These are phyloP conservation scores for Myocastor coypus DNA, from an alignment of 2,113 vertebrate genomes.

Conservation along the genomic window DNA sequence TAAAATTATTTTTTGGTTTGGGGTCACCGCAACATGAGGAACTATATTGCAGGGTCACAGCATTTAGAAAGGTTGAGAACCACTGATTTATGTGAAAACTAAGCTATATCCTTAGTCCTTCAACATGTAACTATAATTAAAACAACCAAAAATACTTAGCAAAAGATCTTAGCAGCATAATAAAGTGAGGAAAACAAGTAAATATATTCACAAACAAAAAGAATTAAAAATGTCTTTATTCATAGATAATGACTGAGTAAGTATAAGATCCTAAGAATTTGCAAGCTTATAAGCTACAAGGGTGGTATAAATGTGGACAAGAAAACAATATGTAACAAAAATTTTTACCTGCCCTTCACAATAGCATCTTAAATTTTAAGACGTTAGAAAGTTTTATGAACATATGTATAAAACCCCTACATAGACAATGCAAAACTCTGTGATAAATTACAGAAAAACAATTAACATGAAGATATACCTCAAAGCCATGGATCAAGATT, in stretches of 20 bases:
- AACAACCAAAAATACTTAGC: background rate
- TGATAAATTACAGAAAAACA: slow-evolving; percentile 10
- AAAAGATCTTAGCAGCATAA: background rate
- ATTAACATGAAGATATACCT: background rate
- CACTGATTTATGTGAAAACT: too few relatives aligned
- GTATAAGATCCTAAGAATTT: slow-evolving; percentile 14
- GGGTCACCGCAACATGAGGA: too few relatives aligned
- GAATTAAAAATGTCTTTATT: slow-evolving; percentile 4
- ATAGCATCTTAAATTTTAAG: background rate
- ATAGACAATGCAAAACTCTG: background rate
- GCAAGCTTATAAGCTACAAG: background rate
- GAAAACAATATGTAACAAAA: slow-evolving; percentile 13
- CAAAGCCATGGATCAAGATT: background rate
- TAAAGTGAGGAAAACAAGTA: background rate
- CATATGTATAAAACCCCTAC: background rate
- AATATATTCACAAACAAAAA: background rate
- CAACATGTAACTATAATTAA: background rate
- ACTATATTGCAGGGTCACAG: too few relatives aligned
- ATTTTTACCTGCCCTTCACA: background rate
- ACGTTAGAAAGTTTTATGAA: slow-evolving; percentile 17
- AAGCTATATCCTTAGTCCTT: background rate
- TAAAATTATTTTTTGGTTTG: too few relatives aligned
- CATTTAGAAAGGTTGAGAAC: too few relatives aligned
- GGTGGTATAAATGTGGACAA: background rate
- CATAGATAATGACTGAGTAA: slow-evolving; percentile 32